These are phyloP conservation scores for Sander lucioperca DNA, from an alignment of 2,113 vertebrate genomes.

Conservation along the genomic window DNA sequence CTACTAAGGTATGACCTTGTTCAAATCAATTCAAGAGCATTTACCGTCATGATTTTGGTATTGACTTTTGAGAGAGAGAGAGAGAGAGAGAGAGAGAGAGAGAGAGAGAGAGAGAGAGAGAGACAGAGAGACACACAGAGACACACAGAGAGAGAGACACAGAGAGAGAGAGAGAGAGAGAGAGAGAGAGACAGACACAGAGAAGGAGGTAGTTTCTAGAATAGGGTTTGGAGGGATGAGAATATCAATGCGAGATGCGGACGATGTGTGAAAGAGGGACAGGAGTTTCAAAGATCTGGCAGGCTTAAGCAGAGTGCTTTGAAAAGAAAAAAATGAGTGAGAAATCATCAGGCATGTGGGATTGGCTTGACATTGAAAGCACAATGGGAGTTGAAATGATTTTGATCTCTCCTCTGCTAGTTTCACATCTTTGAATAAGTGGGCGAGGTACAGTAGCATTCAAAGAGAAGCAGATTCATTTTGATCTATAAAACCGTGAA, in stretches of 20 bases:
- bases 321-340: background rate
- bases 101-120: background rate
- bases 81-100: constrained; percentile 8
- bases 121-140: no score
- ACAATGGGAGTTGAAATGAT: constrained; percentile 22
- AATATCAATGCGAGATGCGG: background rate
- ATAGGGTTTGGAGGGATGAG: background rate
- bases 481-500: background rate
- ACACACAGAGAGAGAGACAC: constrained; percentile 15
- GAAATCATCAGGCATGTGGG: background rate
- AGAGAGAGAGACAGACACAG: background rate
- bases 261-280: background rate
- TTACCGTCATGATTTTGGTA: constrained; percentile 26
- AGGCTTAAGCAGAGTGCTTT: background rate
- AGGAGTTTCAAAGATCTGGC: background rate
- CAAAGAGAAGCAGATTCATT: constrained; percentile 17
- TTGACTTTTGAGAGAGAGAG: background rate
- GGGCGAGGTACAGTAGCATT: background rate
- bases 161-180: constrained; percentile 14
- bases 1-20: constrained; percentile 41
- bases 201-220: constrained; percentile 22
- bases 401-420: constrained; percentile 44
- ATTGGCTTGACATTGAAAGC: constrained; percentile 18
- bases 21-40: constrained; percentile 54
- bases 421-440: constrained; percentile 15